Conservation (phyloP, 1,140 invertebrate genomes). For the Rhopalosiphum maidis region DNA sequence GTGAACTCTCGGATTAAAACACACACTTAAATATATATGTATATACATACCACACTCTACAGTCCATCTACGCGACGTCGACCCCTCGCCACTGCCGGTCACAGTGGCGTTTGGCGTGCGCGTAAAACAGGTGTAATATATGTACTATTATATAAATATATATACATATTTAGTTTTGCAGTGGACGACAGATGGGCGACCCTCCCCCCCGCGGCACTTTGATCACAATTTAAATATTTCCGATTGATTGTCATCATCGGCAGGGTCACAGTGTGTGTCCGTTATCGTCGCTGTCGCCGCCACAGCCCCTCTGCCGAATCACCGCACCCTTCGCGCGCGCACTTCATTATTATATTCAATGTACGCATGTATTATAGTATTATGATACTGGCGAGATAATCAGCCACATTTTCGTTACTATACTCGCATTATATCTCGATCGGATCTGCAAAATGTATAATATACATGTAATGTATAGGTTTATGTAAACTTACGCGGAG, state of each 20-base stretch:
- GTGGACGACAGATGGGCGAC: slow-evolving; percentile 38
- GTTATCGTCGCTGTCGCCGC: not conserved
- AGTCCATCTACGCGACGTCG: not conserved
- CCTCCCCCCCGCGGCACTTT: slow-evolving; percentile 48
- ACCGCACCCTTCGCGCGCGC: not conserved
- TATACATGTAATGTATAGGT: no score
- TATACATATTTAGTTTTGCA: not conserved
- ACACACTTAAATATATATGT: not conserved
- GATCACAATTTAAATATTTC: slow-evolving; percentile 58
- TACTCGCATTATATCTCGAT: not conserved
- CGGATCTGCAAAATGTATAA: not conserved
- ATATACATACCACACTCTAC: not conserved
- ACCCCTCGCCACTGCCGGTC: slow-evolving; percentile 14
- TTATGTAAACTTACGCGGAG: no score
- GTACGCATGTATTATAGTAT: not conserved
- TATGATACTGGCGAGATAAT: slow-evolving; percentile 44
- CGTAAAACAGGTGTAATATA: slow-evolving; percentile 46
- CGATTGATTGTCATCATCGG: slow-evolving; percentile 55
- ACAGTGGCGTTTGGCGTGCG: not conserved
- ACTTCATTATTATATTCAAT: slow-evolving; percentile 30
- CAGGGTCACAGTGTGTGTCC: slow-evolving; percentile 51
- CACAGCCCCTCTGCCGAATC: not conserved
- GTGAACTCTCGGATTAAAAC: slow-evolving; percentile 47
- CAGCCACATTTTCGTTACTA: slow-evolving; percentile 34
- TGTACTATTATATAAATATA: not conserved